Evolutionary conservation across 2,888 invertebrate genomes (phyloP), one percentile per base, ranked within the genome.

Genomic region (Callosobruchus maculatus): DNA sequence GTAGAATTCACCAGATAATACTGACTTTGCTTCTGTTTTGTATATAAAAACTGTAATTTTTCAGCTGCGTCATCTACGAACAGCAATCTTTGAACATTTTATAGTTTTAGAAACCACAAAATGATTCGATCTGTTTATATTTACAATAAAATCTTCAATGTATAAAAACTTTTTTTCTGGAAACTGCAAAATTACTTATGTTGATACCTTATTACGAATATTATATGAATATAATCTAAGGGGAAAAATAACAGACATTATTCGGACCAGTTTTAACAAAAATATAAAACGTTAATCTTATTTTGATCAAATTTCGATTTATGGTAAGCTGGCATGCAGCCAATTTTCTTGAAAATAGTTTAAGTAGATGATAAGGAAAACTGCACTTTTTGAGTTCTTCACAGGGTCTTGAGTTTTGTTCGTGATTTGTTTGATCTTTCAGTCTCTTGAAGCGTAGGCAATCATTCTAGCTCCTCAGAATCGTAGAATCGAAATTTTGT

Each of bases 1-100:
- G n/a, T n/a, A 75, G 71, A 73, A 73, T 67, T 72, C 66, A 71
- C 68, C 71, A 30, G 70, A 74, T 72, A 68, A 74, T 30, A 71
- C 66, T 49, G 49, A 49, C 18, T 49, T 49, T 49, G 49, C 49
- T 49, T 49, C 49, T 49, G 49, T 49, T 49, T 49, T 49, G 49
- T 49, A 49, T 49, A 49, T 18, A 49, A 49, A 49, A 49, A 49
- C 49, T 49, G 49, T 49, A 49, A 49, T 49, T 49, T 49, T 49
- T 49, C 18, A 49, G 49, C 49, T 49, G 49, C 18, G 4, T 49
- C 13, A 7, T 49, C 49, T 49, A 49, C 49, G 13, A 49, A 49
- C 49, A 49, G 49, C 49, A 13, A 49, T 49, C 26, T 7, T 49
- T 49, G 49, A 13, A 49, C 49, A 18, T 49, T 49, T 49, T 18